phyloP scores from a whole-genome alignment of 1,140 invertebrate genomes.

The Artemia franciscana region DNA sequence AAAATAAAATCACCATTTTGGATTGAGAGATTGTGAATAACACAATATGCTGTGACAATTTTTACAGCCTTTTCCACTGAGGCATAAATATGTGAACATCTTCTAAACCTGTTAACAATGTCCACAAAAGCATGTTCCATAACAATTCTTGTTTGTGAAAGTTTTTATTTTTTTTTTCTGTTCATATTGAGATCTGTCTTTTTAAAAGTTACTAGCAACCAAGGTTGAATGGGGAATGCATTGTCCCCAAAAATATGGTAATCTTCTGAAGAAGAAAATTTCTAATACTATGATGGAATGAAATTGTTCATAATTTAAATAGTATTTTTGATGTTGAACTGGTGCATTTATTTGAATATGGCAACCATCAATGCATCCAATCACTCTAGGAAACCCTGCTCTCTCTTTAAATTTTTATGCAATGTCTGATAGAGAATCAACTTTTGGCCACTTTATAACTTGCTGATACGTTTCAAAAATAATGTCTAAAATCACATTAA shows the following conservation, averaged over 20 bases:
- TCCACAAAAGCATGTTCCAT: background rate
- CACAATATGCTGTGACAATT: background rate
- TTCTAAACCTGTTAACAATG: background rate
- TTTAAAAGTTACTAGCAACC: background rate
- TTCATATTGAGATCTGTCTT: background rate
- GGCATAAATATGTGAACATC: background rate
- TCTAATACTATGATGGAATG: conserved; percentile 3
- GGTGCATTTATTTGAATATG: conserved; percentile 2
- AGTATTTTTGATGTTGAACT: background rate
- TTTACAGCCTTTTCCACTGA: background rate
- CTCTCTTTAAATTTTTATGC: background rate
- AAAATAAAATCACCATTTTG: background rate
- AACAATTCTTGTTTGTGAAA: background rate
- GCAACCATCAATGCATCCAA: conserved; percentile 4
- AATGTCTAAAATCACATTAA: background rate
- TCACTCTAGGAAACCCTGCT: conserved; percentile 1
- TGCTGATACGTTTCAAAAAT: background rate
- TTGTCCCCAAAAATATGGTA: background rate
- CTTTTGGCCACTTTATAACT: background rate
- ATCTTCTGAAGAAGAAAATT: background rate
- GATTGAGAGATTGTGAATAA: background rate
- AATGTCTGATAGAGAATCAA: background rate
- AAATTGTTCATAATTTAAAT: conserved; percentile 7
- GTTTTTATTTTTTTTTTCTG: background rate
- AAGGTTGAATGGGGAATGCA: background rate